Conservation (phyloP, 2,113 vertebrate genomes). For the Epinephelus moara region DNA sequence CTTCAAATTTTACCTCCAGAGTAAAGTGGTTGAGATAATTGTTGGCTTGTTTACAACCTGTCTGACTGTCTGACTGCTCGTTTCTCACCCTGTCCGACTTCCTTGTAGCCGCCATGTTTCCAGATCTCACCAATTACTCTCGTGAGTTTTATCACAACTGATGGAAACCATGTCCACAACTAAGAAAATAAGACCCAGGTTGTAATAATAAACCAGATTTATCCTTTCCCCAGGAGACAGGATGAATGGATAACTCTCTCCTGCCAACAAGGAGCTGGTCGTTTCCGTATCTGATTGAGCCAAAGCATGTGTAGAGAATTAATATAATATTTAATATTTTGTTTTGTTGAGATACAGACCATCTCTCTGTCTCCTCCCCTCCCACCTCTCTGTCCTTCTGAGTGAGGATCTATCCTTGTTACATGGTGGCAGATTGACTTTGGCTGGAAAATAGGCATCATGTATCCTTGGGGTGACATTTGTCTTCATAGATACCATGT, state of each 20-base stretch:
- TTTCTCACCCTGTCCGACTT: background rate
- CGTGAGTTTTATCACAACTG: background rate
- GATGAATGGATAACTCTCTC: background rate
- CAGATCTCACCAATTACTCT: constrained; percentile 3
- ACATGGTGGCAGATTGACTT: constrained; percentile 58
- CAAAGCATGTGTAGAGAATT: background rate
- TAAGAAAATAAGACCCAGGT: background rate
- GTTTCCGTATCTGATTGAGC: background rate
- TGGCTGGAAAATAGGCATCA: constrained; percentile 60
- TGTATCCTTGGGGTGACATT: constrained; percentile 62
- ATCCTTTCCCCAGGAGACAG: background rate
- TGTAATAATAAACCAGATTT: background rate
- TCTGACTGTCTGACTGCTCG: background rate
- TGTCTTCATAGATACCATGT: constrained; percentile 62
- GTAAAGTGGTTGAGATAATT: background rate
- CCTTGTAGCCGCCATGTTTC: background rate
- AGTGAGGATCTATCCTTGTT: constrained; percentile 54
- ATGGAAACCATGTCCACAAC: background rate
- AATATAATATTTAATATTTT: constrained; percentile 4
- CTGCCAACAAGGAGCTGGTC: background rate
- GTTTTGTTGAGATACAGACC: background rate
- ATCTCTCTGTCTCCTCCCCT: background rate
- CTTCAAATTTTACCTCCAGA: background rate
- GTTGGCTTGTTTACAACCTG: background rate
- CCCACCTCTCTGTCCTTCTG: constrained; percentile 30